Evolutionary conservation across 2,113 vertebrate species (phyloP).

Genomic region (Cygnus buccinator): DNA sequence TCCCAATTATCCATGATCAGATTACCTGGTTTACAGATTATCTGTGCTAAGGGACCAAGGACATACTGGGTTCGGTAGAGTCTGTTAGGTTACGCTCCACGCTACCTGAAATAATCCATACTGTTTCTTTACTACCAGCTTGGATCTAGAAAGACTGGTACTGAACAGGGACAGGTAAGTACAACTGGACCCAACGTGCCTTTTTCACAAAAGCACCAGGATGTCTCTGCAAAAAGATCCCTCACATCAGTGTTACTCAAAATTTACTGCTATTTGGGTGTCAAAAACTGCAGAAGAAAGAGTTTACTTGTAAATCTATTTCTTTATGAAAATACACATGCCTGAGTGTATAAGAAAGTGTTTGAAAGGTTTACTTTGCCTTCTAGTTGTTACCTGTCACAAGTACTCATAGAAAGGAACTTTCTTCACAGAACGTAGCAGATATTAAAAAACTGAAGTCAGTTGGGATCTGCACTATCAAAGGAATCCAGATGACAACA

Average conservation of each 20-base stretch:
- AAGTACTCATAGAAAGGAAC: slow-evolving; percentile 6
- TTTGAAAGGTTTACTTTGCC: not conserved
- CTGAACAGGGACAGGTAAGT: not conserved
- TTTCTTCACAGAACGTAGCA: slow-evolving; percentile 87
- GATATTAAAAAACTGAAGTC: slow-evolving; percentile 98
- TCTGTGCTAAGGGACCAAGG: not conserved
- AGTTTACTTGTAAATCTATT: not conserved
- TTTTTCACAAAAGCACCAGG: not conserved
- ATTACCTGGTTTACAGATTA: not conserved
- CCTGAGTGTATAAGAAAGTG: not conserved
- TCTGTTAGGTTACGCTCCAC: not conserved
- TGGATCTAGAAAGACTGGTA: not conserved
- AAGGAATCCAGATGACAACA: slow-evolving; percentile 98
- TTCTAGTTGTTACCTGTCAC: slow-evolving; percentile 25
- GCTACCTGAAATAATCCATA: not conserved
- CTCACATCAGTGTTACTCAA: not conserved
- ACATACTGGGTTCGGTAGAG: not conserved
- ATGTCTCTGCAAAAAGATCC: not conserved
- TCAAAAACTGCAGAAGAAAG: not conserved
- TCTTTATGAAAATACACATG: slow-evolving; percentile 22
- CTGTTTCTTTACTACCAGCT: not conserved
- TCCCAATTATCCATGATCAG: not conserved
- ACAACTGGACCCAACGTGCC: not conserved
- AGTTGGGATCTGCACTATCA: slow-evolving; percentile 95
- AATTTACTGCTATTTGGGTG: not conserved